Evolutionary conservation across 1,140 invertebrate species (phyloP).

Genomic region (Trypoxylus dichotomus): DNA sequence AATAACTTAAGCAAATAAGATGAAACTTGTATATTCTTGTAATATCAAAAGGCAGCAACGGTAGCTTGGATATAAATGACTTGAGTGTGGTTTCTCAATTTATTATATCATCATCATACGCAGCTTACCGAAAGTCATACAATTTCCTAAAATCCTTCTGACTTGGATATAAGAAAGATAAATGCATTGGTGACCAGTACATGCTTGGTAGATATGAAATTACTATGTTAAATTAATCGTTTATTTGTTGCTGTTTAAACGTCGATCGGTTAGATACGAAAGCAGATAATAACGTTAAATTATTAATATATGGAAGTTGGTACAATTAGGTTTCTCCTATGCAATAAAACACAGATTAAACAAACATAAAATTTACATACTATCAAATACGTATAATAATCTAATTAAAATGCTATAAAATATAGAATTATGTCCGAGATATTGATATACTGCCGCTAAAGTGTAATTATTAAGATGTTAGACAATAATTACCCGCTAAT

Average conservation of each 20-base stretch:
- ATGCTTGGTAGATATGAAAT: not conserved
- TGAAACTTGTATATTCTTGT: no score
- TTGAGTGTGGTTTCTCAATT: no score
- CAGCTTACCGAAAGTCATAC: no score
- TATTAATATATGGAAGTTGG: constrained; percentile 3
- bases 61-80: no score
- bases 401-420: constrained; percentile 11
- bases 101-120: no score
- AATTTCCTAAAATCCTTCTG: no score
- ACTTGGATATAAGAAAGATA: no score
- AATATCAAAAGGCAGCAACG: no score
- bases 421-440: not conserved
- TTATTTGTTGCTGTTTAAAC: not conserved
- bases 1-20: no score
- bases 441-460: not conserved
- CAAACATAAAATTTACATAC: constrained; percentile 17
- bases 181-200: no score
- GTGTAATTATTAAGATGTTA: not conserved
- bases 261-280: not conserved
- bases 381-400: not conserved
- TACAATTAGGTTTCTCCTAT: constrained; percentile 6
- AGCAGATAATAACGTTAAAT: not conserved
- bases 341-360: constrained; percentile 9
- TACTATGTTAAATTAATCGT: not conserved
- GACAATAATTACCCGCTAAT: not conserved